Base-by-base conservation (phyloP, 2,113 vertebrate genomes). In the Gasterosteus aculeatus region DNA sequence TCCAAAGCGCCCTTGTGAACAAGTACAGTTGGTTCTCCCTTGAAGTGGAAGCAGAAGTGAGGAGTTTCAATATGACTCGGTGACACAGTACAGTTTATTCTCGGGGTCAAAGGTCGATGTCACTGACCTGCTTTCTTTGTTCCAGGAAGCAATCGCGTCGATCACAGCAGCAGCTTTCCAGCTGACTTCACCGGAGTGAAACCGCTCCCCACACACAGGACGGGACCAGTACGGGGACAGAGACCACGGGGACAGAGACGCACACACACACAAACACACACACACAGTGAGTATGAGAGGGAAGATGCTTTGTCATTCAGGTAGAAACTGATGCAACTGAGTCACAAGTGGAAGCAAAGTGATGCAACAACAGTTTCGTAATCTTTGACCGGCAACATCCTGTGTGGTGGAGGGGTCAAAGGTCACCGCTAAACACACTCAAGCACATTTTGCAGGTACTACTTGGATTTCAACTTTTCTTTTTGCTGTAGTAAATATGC, bases 241-340 rank as follows among this genome's bases (percentile, higher is more conserved):
- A 70, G 70, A 29, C 57, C 51, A 74, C 49, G 54, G 49, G 64
- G 59, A 54, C 60, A 63, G 22, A 42, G 59, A 64, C 38, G 42
- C 16, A n/a, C 58, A 63, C 49, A 35, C 42, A 62, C 64, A 42
- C 18, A 67, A 7, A 42, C 15, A 60, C 51, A 65, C 60, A 60
- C 33, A 59, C 4, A 22, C 1, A 51, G 42, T 3, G 16, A 10
- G 19, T 46, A 18, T 18, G n/a, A 29, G 1, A 41, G 8, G 38
- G 26, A 74, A 64, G 22, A 47, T 70, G 69, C 56, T 80, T 72
- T 63, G 62, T 80, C 77, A 81, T 67, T 74, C 14, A 31, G 18
- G 51, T 26, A 31, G 35, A 78, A 72, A 62, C 69, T 87, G 80
- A 87, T 77, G 85, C 14, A 81, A 85, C 67, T 74, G 61, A 10